A percentile compares a stretch with the other conserved stretches of the same genome.
Evolutionary conservation across 2,888 invertebrate species (phyloP).

Genomic region (Nasonia oneida): DNA sequence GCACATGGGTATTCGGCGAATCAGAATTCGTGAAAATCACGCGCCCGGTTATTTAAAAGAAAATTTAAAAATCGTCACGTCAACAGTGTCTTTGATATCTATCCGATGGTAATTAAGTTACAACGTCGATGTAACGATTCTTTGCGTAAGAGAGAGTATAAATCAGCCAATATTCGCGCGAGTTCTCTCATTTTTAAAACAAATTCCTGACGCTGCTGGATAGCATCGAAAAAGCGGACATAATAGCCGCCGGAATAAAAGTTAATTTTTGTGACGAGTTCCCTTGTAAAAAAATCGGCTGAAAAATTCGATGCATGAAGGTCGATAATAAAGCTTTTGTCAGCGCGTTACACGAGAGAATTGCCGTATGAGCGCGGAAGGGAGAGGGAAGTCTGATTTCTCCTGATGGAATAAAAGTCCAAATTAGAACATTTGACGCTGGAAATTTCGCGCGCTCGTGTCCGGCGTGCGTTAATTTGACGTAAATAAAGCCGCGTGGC

Average conservation of each 20-base stretch:
- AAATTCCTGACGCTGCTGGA: conserved; percentile 5
- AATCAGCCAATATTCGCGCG: background rate
- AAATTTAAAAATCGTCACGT: background rate
- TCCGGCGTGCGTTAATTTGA: conserved; percentile 52
- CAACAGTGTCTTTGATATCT: background rate
- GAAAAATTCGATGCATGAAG: conserved; percentile 43
- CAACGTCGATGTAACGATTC: background rate
- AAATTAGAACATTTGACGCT: conserved; percentile 58
- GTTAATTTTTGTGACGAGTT: conserved; percentile 60
- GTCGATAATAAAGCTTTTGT: conserved; percentile 59
- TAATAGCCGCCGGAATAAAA: conserved; percentile 39
- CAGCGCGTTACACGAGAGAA: conserved; percentile 48
- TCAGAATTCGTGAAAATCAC: background rate
- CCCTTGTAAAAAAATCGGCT: background rate
- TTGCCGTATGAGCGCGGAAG: background rate
- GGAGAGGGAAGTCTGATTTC: conserved; percentile 33
- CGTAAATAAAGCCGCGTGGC: conserved; percentile 52
- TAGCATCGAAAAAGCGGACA: background rate
- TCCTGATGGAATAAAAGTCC: conserved; percentile 55
- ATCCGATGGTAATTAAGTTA: background rate
- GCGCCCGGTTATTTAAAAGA: background rate
- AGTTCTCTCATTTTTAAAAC: conserved; percentile 31
- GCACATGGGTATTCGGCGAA: background rate
- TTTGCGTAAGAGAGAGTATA: background rate
- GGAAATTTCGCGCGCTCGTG: conserved; percentile 41